phyloP scores from a whole-genome alignment of 2,797 vertebrate genomes.

The Acanthopagrus latus region DNA sequence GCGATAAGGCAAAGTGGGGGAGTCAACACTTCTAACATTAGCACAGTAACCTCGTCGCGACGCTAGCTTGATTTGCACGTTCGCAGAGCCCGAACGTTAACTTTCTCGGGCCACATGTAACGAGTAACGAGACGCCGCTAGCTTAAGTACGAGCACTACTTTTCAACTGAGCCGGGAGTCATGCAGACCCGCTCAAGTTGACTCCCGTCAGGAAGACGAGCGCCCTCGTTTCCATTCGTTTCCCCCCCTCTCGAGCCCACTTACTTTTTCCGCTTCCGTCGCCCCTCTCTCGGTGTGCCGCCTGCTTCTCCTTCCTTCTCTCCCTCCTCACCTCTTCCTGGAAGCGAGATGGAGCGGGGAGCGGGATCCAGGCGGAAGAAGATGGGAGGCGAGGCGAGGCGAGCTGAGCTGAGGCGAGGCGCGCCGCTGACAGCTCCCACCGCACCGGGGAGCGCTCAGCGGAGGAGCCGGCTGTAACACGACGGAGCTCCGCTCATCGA shows the following conservation, averaged over 20 bases:
- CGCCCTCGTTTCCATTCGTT: neutral
- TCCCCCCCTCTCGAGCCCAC: constrained; percentile 30
- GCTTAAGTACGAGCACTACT: constrained; percentile 30
- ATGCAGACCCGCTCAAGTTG: neutral
- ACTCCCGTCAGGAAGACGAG: neutral
- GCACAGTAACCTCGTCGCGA: rapidly evolving
- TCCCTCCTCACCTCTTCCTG: constrained; percentile 29
- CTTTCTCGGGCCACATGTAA: constrained; percentile 40
- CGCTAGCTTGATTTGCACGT: neutral
- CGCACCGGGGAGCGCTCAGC: constrained; percentile 30
- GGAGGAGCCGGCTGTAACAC: constrained; percentile 41
- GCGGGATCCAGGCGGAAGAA: constrained; percentile 41
- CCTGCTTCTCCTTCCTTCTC: constrained; percentile 30
- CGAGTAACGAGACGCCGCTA: constrained; percentile 36
- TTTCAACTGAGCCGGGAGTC: constrained; percentile 26
- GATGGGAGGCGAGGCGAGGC: constrained; percentile 31
- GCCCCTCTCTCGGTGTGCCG: constrained; percentile 24
- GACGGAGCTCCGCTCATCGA: constrained; percentile 36
- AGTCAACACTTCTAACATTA: neutral
- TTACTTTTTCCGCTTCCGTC: constrained; percentile 58
- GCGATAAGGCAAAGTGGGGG: neutral
- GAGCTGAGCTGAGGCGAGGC: constrained; percentile 18
- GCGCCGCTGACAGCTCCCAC: constrained; percentile 32
- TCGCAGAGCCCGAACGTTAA: constrained; percentile 4
- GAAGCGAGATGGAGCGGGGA: constrained; percentile 35